Conservation (phyloP, 2,888 invertebrate genomes). For the Rutpela maculata region DNA sequence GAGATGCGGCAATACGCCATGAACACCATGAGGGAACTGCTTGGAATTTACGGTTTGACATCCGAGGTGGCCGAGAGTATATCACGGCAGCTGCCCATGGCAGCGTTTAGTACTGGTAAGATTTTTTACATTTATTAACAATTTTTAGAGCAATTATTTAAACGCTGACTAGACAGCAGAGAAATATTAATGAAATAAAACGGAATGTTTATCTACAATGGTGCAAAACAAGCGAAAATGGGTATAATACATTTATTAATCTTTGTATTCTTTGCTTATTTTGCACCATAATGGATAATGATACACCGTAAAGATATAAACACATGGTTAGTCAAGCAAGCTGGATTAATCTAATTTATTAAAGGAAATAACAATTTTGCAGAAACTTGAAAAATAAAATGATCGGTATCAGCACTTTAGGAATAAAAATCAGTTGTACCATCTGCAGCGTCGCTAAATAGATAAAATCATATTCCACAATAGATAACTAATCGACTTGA, state of each 20-base stretch:
- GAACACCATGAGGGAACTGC: constrained; percentile 86
- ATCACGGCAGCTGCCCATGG: constrained; percentile 82
- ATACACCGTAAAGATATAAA: not conserved
- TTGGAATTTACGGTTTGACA: constrained; percentile 86
- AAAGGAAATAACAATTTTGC: not conserved
- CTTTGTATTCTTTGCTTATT: constrained; percentile 15
- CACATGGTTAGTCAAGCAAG: constrained; percentile 11
- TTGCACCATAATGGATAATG: constrained; percentile 17
- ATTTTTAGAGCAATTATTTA: not conserved
- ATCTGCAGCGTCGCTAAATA: not conserved
- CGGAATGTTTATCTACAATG: constrained; percentile 27
- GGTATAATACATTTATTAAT: not conserved
- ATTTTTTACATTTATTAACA: constrained; percentile 38
- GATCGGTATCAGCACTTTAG: not conserved
- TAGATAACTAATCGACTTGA: too few relatives aligned
- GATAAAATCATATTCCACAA: not conserved
- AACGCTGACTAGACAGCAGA: constrained; percentile 4
- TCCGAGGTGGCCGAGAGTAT: constrained; percentile 84
- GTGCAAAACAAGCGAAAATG: constrained; percentile 34
- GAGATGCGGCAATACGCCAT: constrained; percentile 86
- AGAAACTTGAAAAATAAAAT: not conserved
- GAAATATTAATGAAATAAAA: constrained; percentile 7
- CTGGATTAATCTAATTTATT: not conserved
- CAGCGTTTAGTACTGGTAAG: constrained; percentile 82
- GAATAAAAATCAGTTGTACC: not conserved